A percentile compares a stretch with the other conserved stretches of the same genome.
These are phyloP conservation scores for Ailuropoda melanoleuca DNA, from an alignment of 2,113 vertebrate genomes.

Conservation along the genomic window DNA sequence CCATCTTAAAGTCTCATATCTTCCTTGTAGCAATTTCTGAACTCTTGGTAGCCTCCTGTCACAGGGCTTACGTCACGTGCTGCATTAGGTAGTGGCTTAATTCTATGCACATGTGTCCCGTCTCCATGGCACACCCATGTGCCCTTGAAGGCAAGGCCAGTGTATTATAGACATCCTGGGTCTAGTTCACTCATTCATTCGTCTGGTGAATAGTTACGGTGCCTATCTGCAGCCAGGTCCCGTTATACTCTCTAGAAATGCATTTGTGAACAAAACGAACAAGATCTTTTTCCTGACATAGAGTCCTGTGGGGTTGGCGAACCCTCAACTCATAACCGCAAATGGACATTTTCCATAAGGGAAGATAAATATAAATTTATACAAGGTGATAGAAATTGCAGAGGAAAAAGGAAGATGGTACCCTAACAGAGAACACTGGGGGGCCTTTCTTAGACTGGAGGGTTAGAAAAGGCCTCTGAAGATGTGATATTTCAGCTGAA, in stretches of 20 bases:
- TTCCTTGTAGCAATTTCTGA: background rate
- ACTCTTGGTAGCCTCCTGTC: background rate
- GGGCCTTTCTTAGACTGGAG: background rate
- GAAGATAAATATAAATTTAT: background rate
- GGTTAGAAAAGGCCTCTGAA: background rate
- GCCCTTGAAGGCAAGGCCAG: background rate
- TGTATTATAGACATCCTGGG: background rate
- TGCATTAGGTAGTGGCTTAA: background rate
- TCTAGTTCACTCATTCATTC: background rate
- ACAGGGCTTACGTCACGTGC: rapidly evolving
- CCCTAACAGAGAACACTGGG: background rate
- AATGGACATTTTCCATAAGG: background rate
- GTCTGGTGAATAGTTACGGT: background rate
- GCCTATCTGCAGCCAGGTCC: background rate
- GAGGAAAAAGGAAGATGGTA: background rate
- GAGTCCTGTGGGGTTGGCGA: background rate
- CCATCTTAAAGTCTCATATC: background rate
- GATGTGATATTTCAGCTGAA: background rate
- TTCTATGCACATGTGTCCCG: too few species aligned
- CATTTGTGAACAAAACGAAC: background rate
- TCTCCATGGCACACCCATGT: background rate
- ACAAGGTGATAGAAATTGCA: background rate
- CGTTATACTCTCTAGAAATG: background rate
- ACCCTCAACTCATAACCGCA: background rate
- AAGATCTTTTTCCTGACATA: background rate